Percentiles rank a stretch among this genome's conserved stretches.
These are phyloP conservation scores for Mesoclemmys tuberculata DNA, from an alignment of 2,113 vertebrate species.

Conservation along the genomic window DNA sequence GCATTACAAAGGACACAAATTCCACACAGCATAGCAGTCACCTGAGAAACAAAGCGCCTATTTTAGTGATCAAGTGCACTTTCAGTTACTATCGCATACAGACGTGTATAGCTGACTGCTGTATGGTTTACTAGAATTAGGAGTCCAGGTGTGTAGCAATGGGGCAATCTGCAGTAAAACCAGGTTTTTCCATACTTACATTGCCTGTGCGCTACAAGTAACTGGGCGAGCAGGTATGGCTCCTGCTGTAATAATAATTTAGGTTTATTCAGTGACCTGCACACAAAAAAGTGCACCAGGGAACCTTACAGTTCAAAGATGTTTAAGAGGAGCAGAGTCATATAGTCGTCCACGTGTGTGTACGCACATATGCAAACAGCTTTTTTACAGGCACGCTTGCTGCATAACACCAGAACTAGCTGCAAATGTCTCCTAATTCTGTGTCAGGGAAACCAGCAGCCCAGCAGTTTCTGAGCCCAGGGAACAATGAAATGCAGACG, in stretches of 20 bases:
- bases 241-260: neutral
- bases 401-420: neutral
- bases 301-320: neutral
- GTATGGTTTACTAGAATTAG: neutral
- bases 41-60: accelerated
- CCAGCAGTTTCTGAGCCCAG: neutral
- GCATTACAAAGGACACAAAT: accelerated
- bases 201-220: neutral
- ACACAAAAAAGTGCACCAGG: neutral
- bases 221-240: neutral
- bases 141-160: neutral
- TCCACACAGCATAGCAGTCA: accelerated
- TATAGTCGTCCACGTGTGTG: neutral
- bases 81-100: neutral
- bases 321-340: neutral
- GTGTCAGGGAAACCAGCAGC: neutral
- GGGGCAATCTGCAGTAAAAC: neutral
- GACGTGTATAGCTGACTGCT: neutral
- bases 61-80: accelerated
- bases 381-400: neutral
- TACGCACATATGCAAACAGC: neutral
- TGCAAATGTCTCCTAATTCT: neutral
- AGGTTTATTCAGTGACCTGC: neutral
- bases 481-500: neutral
- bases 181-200: neutral